Conservation (phyloP, 1,140 invertebrate species). For the Diorhabda sublineata region DNA sequence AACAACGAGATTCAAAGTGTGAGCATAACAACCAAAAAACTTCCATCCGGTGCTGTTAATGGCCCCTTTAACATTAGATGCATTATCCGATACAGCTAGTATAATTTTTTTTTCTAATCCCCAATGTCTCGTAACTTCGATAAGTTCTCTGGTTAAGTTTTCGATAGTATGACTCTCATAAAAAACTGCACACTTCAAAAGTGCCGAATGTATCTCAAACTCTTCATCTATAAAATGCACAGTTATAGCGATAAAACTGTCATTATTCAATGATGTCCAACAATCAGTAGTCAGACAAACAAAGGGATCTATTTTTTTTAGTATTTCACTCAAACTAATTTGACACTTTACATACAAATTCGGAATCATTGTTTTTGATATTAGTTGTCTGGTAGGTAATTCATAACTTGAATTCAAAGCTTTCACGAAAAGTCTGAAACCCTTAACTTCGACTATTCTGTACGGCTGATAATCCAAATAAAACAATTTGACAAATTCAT, state of each 20-base stretch:
- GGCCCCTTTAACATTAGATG: slow-evolving; percentile 35
- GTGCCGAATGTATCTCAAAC: slow-evolving; percentile 22
- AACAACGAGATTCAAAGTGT: too few relatives aligned
- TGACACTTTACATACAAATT: slow-evolving; percentile 20
- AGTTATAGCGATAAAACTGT: slow-evolving; percentile 37
- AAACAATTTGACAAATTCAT: not conserved
- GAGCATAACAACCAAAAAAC: slow-evolving; percentile 19
- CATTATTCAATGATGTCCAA: slow-evolving; percentile 41
- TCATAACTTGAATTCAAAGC: slow-evolving; percentile 36
- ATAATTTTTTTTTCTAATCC: slow-evolving; percentile 30
- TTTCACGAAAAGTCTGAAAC: slow-evolving; percentile 32
- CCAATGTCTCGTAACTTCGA: slow-evolving; percentile 23
- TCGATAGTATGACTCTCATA: too few relatives aligned
- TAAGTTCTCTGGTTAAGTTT: too few relatives aligned
- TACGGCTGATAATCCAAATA: slow-evolving; percentile 37
- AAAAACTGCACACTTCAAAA: slow-evolving; percentile 26
- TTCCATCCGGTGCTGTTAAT: slow-evolving; percentile 30
- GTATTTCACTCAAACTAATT: slow-evolving; percentile 11
- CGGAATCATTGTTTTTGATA: slow-evolving; percentile 27
- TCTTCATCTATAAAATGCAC: slow-evolving; percentile 37
- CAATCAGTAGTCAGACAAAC: slow-evolving; percentile 40
- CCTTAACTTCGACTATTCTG: slow-evolving; percentile 35
- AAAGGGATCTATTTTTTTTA: slow-evolving; percentile 5
- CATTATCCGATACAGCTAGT: slow-evolving; percentile 38
- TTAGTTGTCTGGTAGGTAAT: slow-evolving; percentile 34